phyloP scores from a whole-genome alignment of 2,113 vertebrate species.

The Syrmaticus mikado region DNA sequence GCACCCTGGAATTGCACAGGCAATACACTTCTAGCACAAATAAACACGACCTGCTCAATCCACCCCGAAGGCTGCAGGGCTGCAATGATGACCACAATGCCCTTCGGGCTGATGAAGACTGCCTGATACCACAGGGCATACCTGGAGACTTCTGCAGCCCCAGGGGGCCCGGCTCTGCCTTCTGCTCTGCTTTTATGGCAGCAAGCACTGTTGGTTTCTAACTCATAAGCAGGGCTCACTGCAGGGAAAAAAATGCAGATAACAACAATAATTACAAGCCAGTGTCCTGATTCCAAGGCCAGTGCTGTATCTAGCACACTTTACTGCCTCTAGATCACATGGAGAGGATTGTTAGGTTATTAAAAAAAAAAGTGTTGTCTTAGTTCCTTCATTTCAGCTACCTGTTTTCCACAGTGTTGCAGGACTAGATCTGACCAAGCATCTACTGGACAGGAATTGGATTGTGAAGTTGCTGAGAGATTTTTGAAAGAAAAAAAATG shows the following conservation, averaged over 20 bases:
- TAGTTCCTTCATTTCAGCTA: background rate
- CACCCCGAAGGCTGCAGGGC: background rate
- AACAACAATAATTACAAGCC: background rate
- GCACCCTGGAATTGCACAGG: background rate
- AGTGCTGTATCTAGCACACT: background rate
- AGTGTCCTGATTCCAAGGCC: background rate
- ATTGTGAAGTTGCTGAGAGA: background rate
- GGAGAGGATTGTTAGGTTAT: fast-evolving
- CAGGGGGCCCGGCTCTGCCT: background rate
- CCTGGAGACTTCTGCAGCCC: background rate
- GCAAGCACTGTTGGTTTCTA: background rate
- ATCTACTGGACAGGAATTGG: background rate
- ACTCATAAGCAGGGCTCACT: background rate
- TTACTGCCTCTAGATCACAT: background rate
- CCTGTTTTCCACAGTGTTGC: background rate
- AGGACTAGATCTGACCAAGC: background rate
- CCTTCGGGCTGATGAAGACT: background rate
- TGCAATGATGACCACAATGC: fast-evolving
- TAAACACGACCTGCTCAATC: background rate
- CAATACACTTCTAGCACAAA: background rate
- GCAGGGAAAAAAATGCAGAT: fast-evolving
- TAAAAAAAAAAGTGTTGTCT: background rate
- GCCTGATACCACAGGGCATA: background rate
- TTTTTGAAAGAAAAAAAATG: background rate
- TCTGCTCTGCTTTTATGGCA: background rate